phyloP scores from a whole-genome alignment of 1,140 invertebrate genomes.

The Orussus abietinus region DNA sequence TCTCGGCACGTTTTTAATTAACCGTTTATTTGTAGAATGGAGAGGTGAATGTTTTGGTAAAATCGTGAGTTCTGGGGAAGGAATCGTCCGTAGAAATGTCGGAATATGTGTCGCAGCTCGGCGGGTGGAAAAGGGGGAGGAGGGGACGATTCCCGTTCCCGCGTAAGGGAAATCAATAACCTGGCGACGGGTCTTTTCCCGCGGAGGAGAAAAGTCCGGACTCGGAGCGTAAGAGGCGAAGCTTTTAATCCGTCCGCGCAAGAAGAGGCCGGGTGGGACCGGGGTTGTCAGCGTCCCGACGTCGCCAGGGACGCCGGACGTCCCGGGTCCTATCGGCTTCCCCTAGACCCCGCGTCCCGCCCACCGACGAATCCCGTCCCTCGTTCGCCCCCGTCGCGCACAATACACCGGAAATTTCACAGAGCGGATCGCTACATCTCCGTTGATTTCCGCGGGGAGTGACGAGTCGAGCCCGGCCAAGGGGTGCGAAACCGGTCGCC shows the following conservation, averaged over 20 bases:
- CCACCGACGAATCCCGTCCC: slow-evolving; percentile 2
- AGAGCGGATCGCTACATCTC: slow-evolving; percentile 25
- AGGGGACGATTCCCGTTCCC: too few relatives aligned
- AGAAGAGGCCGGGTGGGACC: slow-evolving; percentile 33
- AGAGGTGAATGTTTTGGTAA: too few relatives aligned
- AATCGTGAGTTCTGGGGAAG: too few relatives aligned
- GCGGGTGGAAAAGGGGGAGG: slow-evolving; percentile 13
- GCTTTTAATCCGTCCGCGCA: slow-evolving; percentile 44
- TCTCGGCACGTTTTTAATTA: too few relatives aligned
- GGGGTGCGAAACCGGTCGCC: slow-evolving; percentile 16
- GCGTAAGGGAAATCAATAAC: too few relatives aligned
- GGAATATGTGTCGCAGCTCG: slow-evolving; percentile 1
- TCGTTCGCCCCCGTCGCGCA: slow-evolving; percentile 17
- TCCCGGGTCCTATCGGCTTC: slow-evolving; percentile 25
- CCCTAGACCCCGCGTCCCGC: slow-evolving; percentile 10
- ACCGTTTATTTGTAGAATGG: too few relatives aligned
- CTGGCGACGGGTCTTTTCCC: too few relatives aligned
- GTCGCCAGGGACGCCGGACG: slow-evolving; percentile 29
- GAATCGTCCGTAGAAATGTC: too few relatives aligned
- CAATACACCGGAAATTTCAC: slow-evolving; percentile 39
- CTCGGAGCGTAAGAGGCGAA: slow-evolving; percentile 24
- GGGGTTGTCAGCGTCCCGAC: slow-evolving; percentile 36
- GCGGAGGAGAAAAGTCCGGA: too few relatives aligned
- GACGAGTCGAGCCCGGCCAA: slow-evolving; percentile 25
- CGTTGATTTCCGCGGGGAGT: slow-evolving; percentile 43